phyloP scores from a whole-genome alignment of 2,888 invertebrate species.

The Limnephilus marmoratus region DNA sequence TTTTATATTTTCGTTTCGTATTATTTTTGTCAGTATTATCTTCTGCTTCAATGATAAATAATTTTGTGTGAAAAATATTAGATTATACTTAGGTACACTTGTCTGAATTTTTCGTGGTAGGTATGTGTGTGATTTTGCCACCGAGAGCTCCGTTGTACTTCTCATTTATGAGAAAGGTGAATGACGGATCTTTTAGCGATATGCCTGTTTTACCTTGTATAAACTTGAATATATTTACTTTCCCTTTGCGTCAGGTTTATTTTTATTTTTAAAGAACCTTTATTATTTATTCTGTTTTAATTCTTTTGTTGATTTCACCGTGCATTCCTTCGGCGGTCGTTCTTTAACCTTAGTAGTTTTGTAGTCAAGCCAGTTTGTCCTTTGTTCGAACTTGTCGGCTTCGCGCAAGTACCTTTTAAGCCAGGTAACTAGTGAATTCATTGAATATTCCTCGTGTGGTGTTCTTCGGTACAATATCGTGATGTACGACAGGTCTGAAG shows the following conservation, averaged over 20 bases:
- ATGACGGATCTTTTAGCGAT: too few relatives aligned
- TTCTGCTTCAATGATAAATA: too few relatives aligned
- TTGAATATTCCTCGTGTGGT: background rate
- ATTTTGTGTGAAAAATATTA: too few relatives aligned
- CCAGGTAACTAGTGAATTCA: background rate
- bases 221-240: background rate
- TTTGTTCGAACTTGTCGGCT: background rate
- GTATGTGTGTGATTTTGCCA: too few relatives aligned
- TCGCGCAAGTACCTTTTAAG: background rate
- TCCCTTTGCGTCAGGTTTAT: background rate
- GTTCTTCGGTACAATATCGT: too few relatives aligned
- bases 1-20: too few relatives aligned
- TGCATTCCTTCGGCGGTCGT: background rate
- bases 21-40: too few relatives aligned
- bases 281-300: background rate
- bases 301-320: background rate
- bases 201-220: background rate
- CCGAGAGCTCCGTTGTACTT: too few relatives aligned
- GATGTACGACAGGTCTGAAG: background rate
- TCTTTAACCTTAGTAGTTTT: background rate
- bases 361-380: background rate
- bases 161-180: too few relatives aligned
- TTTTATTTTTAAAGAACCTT: background rate
- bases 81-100: too few relatives aligned
- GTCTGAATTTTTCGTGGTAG: too few relatives aligned